These are phyloP conservation scores for western clawed frog (Xenopus tropicalis) DNA, from an alignment of 2,113 vertebrate species.

Conservation along the genomic window DNA sequence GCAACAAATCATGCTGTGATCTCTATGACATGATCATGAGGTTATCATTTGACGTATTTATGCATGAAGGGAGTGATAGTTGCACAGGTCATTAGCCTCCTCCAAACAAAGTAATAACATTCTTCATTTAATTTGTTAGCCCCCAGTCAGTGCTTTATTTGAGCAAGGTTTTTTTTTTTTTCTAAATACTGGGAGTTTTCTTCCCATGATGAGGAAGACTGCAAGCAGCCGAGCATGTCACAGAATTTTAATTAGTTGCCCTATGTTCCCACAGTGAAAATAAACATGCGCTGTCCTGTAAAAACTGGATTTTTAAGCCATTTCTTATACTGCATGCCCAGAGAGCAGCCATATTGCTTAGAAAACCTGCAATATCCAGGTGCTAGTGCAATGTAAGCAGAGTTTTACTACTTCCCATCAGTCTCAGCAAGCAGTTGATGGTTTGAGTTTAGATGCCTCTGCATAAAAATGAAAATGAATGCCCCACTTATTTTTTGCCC, in stretches of 20 bases:
- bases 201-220: constrained; percentile 36
- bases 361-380: too few relatives aligned
- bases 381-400: too few relatives aligned
- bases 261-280: background rate
- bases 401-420: too few relatives aligned
- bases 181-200: constrained; percentile 18
- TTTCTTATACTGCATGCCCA: too few relatives aligned
- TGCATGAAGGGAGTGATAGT: constrained; percentile 4
- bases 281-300: background rate
- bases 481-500: too few relatives aligned
- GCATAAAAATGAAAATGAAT: too few relatives aligned
- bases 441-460: too few relatives aligned
- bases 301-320: background rate
- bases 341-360: too few relatives aligned
- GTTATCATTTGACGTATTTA: constrained; percentile 12
- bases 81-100: constrained; percentile 14
- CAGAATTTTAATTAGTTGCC: background rate
- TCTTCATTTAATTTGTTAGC: constrained; percentile 42
- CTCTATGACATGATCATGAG: background rate
- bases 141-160: constrained; percentile 32
- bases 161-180: background rate
- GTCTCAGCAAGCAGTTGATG: too few relatives aligned
- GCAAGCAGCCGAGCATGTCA: constrained; percentile 30
- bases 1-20: constrained; percentile 14
- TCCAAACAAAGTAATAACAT: constrained; percentile 46